A percentile compares a stretch with the other conserved stretches of the same genome.
These are phyloP conservation scores for Grapholita molesta DNA, from an alignment of 1,140 invertebrate genomes.

Conservation along the genomic window DNA sequence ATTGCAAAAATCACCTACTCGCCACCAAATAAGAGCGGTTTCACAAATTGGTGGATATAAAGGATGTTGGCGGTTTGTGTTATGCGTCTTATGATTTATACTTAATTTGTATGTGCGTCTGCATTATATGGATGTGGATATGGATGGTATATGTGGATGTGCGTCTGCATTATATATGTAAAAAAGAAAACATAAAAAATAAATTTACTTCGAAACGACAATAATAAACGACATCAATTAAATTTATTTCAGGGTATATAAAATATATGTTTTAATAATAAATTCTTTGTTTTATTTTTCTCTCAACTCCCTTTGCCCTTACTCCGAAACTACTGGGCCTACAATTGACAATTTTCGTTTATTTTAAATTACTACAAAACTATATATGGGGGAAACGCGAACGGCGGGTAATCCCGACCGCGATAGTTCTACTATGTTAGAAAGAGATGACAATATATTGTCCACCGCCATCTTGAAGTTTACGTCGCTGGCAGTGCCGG, in stretches of 20 bases:
- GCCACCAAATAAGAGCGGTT: not conserved
- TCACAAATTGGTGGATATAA: conserved; percentile 6
- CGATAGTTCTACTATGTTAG: conserved; percentile 30
- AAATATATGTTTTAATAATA: too few species aligned
- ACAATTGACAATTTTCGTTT: too few species aligned
- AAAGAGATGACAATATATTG: conserved; percentile 24
- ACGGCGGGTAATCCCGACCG: conserved; percentile 32
- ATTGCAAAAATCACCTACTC: conserved; percentile 1
- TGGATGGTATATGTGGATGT: not conserved
- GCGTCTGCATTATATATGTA: not conserved
- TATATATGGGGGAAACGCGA: conserved; percentile 33
- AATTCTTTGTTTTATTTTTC: too few species aligned
- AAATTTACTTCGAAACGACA: not conserved
- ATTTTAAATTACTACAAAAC: too few species aligned
- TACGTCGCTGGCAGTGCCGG: conserved; percentile 22
- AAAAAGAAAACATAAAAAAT: not conserved
- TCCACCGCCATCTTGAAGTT: conserved; percentile 20
- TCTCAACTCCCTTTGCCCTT: too few species aligned
- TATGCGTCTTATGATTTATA: conserved; percentile 11
- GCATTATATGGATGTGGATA: not conserved
- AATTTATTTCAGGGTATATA: not conserved
- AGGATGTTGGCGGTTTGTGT: not conserved
- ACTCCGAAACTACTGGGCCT: too few species aligned
- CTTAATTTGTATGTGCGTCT: not conserved
- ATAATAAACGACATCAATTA: not conserved